Evolutionary conservation across 2,888 invertebrate species (phyloP).

Genomic region (Shargacucullia verbasci): DNA sequence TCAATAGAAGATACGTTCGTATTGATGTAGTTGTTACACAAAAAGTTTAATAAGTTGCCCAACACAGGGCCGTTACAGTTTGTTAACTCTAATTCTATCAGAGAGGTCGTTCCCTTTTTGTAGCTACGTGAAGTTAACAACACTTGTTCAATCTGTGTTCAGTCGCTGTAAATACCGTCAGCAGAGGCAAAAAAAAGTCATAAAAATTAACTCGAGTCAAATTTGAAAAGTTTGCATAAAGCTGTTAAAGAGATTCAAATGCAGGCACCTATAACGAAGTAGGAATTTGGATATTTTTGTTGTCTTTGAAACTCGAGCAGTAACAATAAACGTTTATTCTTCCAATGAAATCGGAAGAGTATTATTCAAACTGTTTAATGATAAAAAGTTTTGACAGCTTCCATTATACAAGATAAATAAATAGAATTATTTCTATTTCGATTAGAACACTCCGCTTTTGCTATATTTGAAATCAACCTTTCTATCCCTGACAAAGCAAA

Average conservation of each 20-base stretch:
- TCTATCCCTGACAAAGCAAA: constrained; percentile 37
- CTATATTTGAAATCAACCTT: constrained; percentile 25
- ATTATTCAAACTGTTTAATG: constrained; percentile 30
- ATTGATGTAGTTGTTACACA: constrained; percentile 49
- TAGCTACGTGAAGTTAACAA: constrained; percentile 57
- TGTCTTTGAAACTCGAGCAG: constrained; percentile 38
- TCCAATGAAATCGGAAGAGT: constrained; percentile 13
- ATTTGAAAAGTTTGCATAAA: constrained; percentile 47
- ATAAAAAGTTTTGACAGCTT: constrained; percentile 5
- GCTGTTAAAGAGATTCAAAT: constrained; percentile 23
- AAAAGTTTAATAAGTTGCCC: constrained; percentile 66
- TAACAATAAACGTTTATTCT: constrained; percentile 36
- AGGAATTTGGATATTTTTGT: constrained; percentile 46
- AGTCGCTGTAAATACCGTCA: constrained; percentile 47
- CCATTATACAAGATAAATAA: background rate
- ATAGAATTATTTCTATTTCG: too few species aligned
- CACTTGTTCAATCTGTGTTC: constrained; percentile 57
- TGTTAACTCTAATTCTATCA: constrained; percentile 71
- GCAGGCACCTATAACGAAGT: constrained; percentile 32
- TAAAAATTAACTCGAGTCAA: constrained; percentile 44
- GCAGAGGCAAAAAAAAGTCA: constrained; percentile 29
- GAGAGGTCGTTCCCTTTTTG: constrained; percentile 62
- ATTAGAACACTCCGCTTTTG: constrained; percentile 22
- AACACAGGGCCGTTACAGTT: constrained; percentile 63
- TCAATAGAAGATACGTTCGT: constrained; percentile 4